Base-by-base conservation (phyloP, 2,888 invertebrate genomes). In the Liposcelis brunnea region DNA sequence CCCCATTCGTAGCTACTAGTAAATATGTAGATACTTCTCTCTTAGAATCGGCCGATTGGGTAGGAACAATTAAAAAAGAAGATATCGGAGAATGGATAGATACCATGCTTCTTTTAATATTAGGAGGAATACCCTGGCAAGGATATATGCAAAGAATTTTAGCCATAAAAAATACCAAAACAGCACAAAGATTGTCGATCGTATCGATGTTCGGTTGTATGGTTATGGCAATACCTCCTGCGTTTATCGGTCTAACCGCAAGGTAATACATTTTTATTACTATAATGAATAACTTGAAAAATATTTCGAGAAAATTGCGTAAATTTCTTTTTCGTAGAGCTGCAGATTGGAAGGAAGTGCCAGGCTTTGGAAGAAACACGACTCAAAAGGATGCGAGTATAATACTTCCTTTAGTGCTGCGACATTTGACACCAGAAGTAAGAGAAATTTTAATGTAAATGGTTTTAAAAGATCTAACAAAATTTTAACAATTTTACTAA, bases 111-210 rank as follows among this genome's bases (percentile, higher is more conserved):
- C 62, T 77, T 38, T 63, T 77, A 19, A 62, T 74, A 16, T 74
- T 77, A 51, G 77, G 77, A 11, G 77, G 51, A 18, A 40, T 40
- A 18, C 40, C 40, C 10, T 40, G 40, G 40, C 40, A 40, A 40
- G 75, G 75, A 12, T 80, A 78, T 57, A 79, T 80, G 57, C 79
- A 80, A 63, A 63, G 79, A 45, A 75, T 80, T 12, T 61, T 80
- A 46, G 77, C 77, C 19, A 72, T 77, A 43, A 71, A 70, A 54
- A 70, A 71, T 16, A 74, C 75, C 2, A 57, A 63, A n/a, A 66
- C 72, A 45, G 79, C 78, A 16, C 72, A 74, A 55, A 62, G 70
- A 18, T 60, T 79, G 49, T 78, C 77, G 5, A 71, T 74, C 52
- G 70, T 71, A 2, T 76, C 79, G 15, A 75, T 74, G 49, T 60